These are phyloP conservation scores for Agrotis segetum DNA, from an alignment of 2,888 invertebrate species.

Conservation along the genomic window DNA sequence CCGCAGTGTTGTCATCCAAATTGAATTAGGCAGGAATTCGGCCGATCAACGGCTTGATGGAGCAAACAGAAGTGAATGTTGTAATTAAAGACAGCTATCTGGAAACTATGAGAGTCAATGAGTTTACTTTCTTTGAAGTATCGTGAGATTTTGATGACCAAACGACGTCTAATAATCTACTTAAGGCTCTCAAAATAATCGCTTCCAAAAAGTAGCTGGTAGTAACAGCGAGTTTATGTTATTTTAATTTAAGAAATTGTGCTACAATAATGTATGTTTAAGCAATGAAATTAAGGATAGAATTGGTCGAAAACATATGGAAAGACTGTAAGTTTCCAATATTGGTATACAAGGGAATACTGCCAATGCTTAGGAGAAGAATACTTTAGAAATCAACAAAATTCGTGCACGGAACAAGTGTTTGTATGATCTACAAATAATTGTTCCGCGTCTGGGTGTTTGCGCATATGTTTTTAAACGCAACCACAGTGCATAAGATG, in stretches of 20 bases:
- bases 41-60: slow-evolving; percentile 22
- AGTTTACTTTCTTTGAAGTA: slow-evolving; percentile 1
- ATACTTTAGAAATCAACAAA: too few relatives aligned
- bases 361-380: background rate
- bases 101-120: background rate
- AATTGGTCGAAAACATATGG: background rate
- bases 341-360: too few relatives aligned
- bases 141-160: background rate
- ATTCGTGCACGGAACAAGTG: too few relatives aligned
- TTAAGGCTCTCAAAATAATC: too few relatives aligned
- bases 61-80: slow-evolving; percentile 45
- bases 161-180: background rate
- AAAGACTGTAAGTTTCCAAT: too few relatives aligned
- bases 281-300: background rate
- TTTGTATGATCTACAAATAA: too few relatives aligned
- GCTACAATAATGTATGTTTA: background rate
- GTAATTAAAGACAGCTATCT: slow-evolving; percentile 33
- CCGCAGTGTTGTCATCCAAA: slow-evolving; percentile 42
- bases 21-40: slow-evolving; percentile 54
- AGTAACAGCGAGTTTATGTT: too few relatives aligned
- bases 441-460: too few relatives aligned
- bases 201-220: background rate
- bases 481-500: too few relatives aligned
- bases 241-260: background rate
- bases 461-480: too few relatives aligned